phyloP scores from a whole-genome alignment of 53 echinoderm and acorn worm genomes.

The Glandiceps talaboti region DNA sequence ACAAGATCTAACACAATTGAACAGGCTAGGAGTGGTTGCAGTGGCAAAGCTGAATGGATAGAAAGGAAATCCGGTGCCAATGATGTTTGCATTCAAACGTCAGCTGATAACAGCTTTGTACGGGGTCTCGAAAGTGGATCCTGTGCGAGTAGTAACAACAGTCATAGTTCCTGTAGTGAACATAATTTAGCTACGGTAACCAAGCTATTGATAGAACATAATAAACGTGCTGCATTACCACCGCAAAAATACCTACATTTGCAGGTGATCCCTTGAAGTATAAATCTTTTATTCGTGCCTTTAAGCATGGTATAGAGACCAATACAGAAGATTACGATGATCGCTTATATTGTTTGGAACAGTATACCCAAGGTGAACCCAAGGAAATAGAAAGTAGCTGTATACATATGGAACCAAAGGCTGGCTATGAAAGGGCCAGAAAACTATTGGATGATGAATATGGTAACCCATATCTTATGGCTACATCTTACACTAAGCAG shows the following conservation, averaged over 20 bases:
- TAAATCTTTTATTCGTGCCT: slow-evolving; percentile 26
- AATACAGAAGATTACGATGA: slow-evolving; percentile 10
- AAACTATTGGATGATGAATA: slow-evolving; percentile 8
- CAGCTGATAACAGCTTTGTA: no score
- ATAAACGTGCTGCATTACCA: no score
- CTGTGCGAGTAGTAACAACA: no score
- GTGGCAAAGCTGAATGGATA: no score
- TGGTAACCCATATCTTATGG: slow-evolving; percentile 9
- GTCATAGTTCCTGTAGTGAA: no score
- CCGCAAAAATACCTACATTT: slow-evolving; percentile 3
- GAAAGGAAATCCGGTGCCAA: no score
- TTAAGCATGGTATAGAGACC: slow-evolving; percentile 32
- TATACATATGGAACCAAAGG: slow-evolving; percentile 12
- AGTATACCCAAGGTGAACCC: slow-evolving; percentile 11
- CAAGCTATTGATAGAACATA: no score
- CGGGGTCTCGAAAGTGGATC: no score
- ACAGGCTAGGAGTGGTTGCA: no score
- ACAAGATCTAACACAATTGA: no score
- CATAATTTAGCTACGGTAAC: no score
- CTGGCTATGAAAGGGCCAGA: slow-evolving; percentile 13
- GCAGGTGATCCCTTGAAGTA: slow-evolving; percentile 33
- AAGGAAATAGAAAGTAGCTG: slow-evolving; percentile 6
- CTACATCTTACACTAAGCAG: not conserved
- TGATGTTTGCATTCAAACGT: no score
- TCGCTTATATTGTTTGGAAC: slow-evolving; percentile 23